Conservation (phyloP, 1,140 invertebrate species). For the Musca domestica region DNA sequence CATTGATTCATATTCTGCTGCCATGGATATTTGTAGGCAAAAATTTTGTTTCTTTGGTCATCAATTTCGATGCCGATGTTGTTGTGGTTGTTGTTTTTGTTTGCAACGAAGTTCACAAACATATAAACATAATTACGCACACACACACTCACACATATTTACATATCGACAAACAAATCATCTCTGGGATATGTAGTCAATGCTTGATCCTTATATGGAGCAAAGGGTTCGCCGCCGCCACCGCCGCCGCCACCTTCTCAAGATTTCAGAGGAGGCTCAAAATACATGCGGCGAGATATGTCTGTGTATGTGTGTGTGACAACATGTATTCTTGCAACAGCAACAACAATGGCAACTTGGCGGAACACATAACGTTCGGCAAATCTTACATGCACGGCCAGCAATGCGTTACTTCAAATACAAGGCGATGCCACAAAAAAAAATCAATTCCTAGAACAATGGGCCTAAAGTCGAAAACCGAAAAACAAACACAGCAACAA, state of each 20-base stretch:
- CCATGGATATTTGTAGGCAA: no score
- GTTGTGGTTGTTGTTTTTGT: background rate
- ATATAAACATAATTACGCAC: background rate
- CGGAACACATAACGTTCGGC: no score
- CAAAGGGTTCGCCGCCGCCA: background rate
- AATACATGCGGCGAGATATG: background rate
- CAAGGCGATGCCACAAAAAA: no score
- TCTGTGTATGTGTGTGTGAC: conserved; percentile 13
- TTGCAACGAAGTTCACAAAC: no score
- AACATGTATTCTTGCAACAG: background rate
- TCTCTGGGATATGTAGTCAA: background rate
- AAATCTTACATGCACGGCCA: no score
- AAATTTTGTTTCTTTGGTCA: conserved; percentile 2
- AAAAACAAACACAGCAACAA: no score
- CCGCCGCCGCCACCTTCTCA: no score
- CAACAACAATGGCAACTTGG: no score
- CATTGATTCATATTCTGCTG: no score
- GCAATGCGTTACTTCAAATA: no score
- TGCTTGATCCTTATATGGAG: background rate
- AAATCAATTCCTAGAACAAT: no score
- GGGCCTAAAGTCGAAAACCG: no score
- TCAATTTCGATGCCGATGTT: background rate
- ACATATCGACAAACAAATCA: background rate
- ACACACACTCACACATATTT: conserved; percentile 3
- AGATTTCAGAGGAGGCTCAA: background rate